These are phyloP conservation scores for Tupiocoris notatus DNA, from an alignment of 2,888 invertebrate species.

Conservation along the genomic window DNA sequence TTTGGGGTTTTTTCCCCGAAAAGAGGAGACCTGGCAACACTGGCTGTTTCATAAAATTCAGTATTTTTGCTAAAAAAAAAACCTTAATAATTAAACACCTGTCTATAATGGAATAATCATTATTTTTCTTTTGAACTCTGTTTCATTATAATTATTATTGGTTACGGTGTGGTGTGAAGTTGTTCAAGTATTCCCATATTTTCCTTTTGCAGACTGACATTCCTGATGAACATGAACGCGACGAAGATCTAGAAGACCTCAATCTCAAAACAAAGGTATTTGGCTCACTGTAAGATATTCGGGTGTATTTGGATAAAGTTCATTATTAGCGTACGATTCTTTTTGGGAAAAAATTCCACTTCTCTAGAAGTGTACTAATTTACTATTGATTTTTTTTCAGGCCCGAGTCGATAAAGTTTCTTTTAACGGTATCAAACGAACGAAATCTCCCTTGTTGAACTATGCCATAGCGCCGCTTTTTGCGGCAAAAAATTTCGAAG, in stretches of 20 bases:
- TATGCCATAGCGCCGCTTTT: conserved; percentile 80
- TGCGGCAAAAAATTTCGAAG: conserved; percentile 79
- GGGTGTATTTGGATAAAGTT: no score
- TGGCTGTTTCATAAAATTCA: no score
- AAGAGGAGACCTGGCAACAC: no score
- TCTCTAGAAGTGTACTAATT: not conserved
- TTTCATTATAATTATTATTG: not conserved
- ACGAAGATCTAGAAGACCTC: conserved; percentile 11
- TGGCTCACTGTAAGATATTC: no score
- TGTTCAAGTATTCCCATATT: not conserved
- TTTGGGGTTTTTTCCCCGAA: no score
- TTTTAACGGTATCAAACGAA: conserved; percentile 79
- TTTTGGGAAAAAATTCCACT: no score
- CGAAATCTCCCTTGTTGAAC: conserved; percentile 83
- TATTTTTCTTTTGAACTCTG: not conserved
- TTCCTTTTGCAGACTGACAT: conserved; percentile 8
- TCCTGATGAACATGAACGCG: not conserved
- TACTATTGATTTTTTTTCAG: conserved; percentile 54
- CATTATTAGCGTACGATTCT: no score
- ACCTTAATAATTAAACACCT: no score
- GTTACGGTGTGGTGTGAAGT: not conserved
- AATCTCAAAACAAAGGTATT: conserved; percentile 25
- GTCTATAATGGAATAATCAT: no score
- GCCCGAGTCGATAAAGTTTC: conserved; percentile 83
- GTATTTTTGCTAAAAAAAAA: no score